phyloP scores from a whole-genome alignment of 2,888 invertebrate genomes.

The Colletes collaris region DNA sequence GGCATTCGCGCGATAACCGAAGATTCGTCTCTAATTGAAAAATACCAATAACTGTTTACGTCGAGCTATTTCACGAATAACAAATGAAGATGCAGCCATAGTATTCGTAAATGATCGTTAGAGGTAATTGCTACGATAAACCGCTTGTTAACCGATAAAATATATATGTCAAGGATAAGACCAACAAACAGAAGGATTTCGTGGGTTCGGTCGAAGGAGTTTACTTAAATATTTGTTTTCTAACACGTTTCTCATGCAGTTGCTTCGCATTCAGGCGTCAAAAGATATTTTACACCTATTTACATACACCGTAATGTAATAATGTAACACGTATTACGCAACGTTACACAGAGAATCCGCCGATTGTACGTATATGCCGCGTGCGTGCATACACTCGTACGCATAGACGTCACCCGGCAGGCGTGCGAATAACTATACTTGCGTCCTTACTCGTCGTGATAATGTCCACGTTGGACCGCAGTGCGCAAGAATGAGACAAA shows the following conservation, averaged over 20 bases:
- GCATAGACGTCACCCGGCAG: constrained; percentile 22
- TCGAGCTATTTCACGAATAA: background rate
- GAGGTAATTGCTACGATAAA: no score
- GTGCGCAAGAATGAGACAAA: background rate
- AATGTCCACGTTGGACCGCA: constrained; percentile 21
- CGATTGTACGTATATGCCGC: background rate
- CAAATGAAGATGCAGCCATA: background rate
- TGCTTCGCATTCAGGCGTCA: no score
- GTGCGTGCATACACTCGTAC: background rate
- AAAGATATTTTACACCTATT: background rate
- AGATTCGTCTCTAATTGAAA: background rate
- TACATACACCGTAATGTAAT: constrained; percentile 1
- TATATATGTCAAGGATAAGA: no score
- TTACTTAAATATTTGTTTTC: no score
- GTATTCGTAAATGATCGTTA: no score
- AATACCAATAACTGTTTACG: background rate
- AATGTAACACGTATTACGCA: constrained; percentile 22
- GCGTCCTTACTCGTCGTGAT: constrained; percentile 25
- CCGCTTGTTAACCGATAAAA: no score
- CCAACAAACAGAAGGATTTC: no score
- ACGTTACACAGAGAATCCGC: constrained; percentile 1
- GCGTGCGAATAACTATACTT: constrained; percentile 29
- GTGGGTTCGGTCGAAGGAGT: no score
- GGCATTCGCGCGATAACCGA: constrained; percentile 18
- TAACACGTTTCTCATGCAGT: no score